Conservation (phyloP, 2,888 invertebrate genomes). For the Pseudeuparius sepicola region DNA sequence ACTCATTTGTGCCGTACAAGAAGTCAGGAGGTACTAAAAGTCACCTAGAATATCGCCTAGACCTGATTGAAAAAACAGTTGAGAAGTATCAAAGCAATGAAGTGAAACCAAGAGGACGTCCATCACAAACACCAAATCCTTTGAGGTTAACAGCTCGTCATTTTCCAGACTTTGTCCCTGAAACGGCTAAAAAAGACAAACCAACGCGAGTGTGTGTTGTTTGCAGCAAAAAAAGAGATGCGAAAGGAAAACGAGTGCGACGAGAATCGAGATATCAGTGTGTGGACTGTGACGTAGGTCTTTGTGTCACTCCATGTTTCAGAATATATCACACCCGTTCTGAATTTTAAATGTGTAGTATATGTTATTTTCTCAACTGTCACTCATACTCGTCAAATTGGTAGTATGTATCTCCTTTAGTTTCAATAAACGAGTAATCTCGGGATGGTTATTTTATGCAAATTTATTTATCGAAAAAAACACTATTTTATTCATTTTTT, state of each 20-base stretch:
- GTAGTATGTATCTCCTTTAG: too few relatives aligned
- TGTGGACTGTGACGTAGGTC: conserved; percentile 4
- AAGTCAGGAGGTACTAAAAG: conserved; percentile 15
- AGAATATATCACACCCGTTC: too few relatives aligned
- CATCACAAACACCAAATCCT: conserved; percentile 5
- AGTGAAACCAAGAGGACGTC: conserved; percentile 9
- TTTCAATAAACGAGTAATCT: too few relatives aligned
- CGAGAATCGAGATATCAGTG: conserved; percentile 7
- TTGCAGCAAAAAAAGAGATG: conserved; percentile 5
- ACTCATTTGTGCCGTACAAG: conserved; percentile 23
- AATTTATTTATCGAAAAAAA: too few relatives aligned
- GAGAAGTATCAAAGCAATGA: conserved; percentile 14
- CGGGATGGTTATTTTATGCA: too few relatives aligned
- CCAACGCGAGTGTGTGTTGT: conserved; percentile 8
- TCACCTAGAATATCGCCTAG: too few relatives aligned
- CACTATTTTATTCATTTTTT: too few relatives aligned
- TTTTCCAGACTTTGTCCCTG: conserved; percentile 18
- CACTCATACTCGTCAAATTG: too few relatives aligned
- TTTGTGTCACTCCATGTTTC: too few relatives aligned
- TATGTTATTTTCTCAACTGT: too few relatives aligned
- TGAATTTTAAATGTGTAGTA: too few relatives aligned
- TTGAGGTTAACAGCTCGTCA: conserved; percentile 17
- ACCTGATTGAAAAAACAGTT: too few relatives aligned
- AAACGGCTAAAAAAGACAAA: conserved; percentile 17
- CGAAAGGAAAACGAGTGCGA: not conserved